Percentiles rank a stretch among this genome's conserved stretches.
Evolutionary conservation across 2,113 vertebrate genomes (phyloP).

Genomic region (Neoarius graeffei): DNA sequence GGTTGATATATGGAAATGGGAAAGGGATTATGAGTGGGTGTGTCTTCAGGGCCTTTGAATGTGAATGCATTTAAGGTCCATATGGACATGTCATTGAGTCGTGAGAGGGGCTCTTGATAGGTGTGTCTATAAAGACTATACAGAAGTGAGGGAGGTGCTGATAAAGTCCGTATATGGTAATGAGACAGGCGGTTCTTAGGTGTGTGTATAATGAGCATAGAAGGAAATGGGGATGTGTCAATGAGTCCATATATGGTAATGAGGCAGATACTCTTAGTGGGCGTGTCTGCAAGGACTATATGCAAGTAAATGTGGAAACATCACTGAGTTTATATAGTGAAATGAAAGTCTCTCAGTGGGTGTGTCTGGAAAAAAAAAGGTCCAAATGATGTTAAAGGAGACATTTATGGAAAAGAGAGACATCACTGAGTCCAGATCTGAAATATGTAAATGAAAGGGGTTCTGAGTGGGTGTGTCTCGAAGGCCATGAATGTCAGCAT

Average conservation of each 20-base stretch:
- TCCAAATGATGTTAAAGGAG: not conserved
- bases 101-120: not conserved
- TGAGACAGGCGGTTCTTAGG: not conserved
- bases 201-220: not conserved
- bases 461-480: not conserved
- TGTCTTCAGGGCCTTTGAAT: not conserved
- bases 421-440: not conserved
- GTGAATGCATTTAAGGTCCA: too few relatives aligned
- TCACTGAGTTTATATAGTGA: not conserved
- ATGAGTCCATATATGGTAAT: too few relatives aligned
- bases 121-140: not conserved
- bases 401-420: not conserved
- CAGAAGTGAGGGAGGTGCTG: too few relatives aligned
- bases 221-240: not conserved
- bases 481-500: not conserved
- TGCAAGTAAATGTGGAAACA: not conserved
- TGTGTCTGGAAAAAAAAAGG: not conserved
- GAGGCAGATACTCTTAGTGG: not conserved
- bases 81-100: too few relatives aligned
- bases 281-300: not conserved
- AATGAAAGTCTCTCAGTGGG: not conserved
- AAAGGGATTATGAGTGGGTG: too few relatives aligned
- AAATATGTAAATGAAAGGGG: too few relatives aligned
- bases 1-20: not conserved
- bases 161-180: not conserved